Evolutionary conservation across 2,113 vertebrate species (phyloP).

Genomic region (Coregonus clupeaformis): DNA sequence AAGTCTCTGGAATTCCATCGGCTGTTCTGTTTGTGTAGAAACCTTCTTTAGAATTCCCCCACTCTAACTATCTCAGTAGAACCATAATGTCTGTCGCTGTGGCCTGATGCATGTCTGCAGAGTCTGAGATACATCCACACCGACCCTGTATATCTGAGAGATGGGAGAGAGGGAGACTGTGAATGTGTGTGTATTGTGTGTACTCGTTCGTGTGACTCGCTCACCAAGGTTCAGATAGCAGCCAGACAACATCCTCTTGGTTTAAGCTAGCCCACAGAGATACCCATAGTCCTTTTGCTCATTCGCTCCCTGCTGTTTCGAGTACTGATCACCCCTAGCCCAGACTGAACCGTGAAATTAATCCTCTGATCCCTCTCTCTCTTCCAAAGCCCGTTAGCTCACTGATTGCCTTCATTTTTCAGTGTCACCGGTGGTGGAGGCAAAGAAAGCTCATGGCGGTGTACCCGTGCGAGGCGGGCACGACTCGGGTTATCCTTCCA

Average conservation of each 20-base stretch:
- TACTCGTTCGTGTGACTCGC: not conserved
- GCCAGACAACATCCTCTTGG: not conserved
- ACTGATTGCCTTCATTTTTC: conserved; percentile 79
- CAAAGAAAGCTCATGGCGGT: conserved; percentile 92
- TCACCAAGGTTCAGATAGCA: not conserved
- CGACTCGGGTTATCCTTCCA: conserved; percentile 96
- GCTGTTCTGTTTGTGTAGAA: conserved; percentile 44
- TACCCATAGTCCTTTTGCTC: conserved; percentile 19
- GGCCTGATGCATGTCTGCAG: too few species aligned
- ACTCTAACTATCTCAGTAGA: conserved; percentile 61
- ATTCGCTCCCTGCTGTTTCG: too few species aligned
- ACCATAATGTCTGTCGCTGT: conserved; percentile 40
- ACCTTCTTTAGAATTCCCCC: too few species aligned
- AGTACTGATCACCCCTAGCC: conserved; percentile 20
- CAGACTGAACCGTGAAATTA: conserved; percentile 70
- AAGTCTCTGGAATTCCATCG: conserved; percentile 33
- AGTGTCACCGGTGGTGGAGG: conserved; percentile 64
- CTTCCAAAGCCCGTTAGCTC: conserved; percentile 61
- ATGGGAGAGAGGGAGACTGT: not conserved
- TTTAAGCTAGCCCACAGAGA: conserved; percentile 29
- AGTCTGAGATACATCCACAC: conserved; percentile 31
- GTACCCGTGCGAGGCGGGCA: conserved; percentile 94
- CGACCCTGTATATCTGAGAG: conserved; percentile 17
- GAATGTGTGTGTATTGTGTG: conserved; percentile 39
- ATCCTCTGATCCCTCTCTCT: conserved; percentile 44